A percentile compares a stretch with the other conserved stretches of the same genome.
Evolutionary conservation across 2,113 vertebrate genomes (phyloP).

Genomic region (Cavia aperea): DNA sequence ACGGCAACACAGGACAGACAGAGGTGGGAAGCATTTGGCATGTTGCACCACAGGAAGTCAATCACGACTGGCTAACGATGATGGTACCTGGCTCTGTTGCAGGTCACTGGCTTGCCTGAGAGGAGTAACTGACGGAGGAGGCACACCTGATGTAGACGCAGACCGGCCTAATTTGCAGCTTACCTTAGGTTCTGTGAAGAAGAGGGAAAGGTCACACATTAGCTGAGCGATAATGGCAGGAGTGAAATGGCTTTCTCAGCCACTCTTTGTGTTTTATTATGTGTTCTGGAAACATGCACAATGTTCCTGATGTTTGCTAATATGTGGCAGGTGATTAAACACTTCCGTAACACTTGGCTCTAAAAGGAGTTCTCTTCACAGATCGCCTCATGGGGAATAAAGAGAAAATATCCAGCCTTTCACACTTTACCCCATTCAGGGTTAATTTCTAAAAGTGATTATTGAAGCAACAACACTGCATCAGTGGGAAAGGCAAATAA

Average conservation of each 20-base stretch:
- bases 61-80: constrained; percentile 80
- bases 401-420: not conserved
- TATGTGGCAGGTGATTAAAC: not conserved
- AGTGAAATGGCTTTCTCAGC: accelerated
- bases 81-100: constrained; percentile 93
- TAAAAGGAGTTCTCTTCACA: not conserved
- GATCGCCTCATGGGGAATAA: not conserved
- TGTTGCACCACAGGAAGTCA: constrained; percentile 83
- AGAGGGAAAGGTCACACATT: constrained; percentile 9
- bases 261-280: accelerated
- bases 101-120: constrained; percentile 85
- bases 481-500: not conserved
- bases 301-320: not conserved
- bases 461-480: not conserved
- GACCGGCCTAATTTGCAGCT: constrained; percentile 90
- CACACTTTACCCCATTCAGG: not conserved
- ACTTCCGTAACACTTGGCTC: not conserved
- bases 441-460: not conserved
- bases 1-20: constrained; percentile 80
- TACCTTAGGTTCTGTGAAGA: constrained; percentile 81
- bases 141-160: constrained; percentile 91
- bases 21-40: constrained; percentile 80
- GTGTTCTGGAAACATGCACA: accelerated
- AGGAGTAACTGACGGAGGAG: constrained; percentile 83
- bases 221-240: not conserved